phyloP scores from a whole-genome alignment of 2,113 vertebrate species.

The Notothenia rossii region DNA sequence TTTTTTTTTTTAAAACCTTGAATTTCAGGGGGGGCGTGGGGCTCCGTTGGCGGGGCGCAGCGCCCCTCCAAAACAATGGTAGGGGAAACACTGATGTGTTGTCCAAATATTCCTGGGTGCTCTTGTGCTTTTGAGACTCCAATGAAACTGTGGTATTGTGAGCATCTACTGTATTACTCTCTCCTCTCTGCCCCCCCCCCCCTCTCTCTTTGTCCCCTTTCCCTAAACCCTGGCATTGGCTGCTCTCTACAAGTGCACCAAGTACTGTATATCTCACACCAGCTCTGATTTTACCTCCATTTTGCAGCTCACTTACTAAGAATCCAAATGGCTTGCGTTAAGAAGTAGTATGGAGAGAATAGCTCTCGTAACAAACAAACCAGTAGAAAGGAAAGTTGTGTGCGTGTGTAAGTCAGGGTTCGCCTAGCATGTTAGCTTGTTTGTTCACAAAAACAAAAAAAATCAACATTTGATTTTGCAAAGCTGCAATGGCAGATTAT shows the following conservation, averaged over 20 bases:
- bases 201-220: neutral
- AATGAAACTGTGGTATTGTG: constrained; percentile 74
- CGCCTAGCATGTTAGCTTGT: constrained; percentile 60
- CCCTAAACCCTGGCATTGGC: constrained; percentile 39
- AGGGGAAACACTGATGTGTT: constrained; percentile 12
- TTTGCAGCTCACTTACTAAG: constrained; percentile 67
- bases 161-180: constrained; percentile 75
- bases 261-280: constrained; percentile 81
- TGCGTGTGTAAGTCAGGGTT: constrained; percentile 29
- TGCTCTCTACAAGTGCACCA: constrained; percentile 75
- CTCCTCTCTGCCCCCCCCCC: constrained; percentile 46
- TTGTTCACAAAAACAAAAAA: constrained; percentile 46
- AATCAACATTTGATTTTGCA: constrained; percentile 41
- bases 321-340: constrained; percentile 67
- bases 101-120: constrained; percentile 50
- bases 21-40: no score
- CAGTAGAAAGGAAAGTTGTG: constrained; percentile 39
- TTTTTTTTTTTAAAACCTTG: no score
- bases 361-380: constrained; percentile 22
- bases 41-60: no score
- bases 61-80: no score
- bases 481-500: constrained; percentile 29
- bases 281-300: constrained; percentile 80
- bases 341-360: constrained; percentile 35
- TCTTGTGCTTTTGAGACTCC: constrained; percentile 57